phyloP scores from a whole-genome alignment of 2,888 invertebrate genomes.

The Ennomos quercinarius region DNA sequence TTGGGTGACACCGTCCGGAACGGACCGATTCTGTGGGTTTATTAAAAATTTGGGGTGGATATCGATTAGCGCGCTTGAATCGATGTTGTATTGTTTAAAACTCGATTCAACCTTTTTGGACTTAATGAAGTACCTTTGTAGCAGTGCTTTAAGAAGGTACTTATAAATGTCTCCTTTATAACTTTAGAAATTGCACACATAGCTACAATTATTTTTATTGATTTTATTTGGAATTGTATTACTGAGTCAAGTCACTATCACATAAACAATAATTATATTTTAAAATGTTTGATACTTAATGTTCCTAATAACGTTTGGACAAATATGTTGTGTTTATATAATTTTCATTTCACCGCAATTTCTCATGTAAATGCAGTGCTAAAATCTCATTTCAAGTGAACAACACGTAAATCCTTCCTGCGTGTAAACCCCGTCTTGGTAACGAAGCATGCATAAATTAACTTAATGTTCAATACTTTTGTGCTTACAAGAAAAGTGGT shows the following conservation, averaged over 20 bases:
- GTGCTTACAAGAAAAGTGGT: conserved; percentile 80
- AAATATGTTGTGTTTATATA: not conserved
- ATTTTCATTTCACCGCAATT: not conserved
- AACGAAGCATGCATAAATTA: conserved; percentile 83
- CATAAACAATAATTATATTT: not conserved
- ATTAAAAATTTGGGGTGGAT: conserved; percentile 48
- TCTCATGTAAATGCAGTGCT: conserved; percentile 36
- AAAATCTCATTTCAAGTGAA: conserved; percentile 61
- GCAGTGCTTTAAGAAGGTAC: not conserved
- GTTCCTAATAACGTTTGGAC: not conserved
- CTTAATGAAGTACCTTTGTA: not conserved
- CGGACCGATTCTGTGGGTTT: conserved; percentile 40
- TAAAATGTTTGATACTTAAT: not conserved
- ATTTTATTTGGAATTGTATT: not conserved
- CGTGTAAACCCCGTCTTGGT: conserved; percentile 66
- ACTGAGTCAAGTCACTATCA: too few relatives aligned
- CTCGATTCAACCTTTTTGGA: not conserved
- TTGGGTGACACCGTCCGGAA: conserved; percentile 55
- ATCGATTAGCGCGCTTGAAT: conserved; percentile 39
- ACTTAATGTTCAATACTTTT: conserved; percentile 82
- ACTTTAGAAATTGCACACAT: too few relatives aligned
- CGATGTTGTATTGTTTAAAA: conserved; percentile 35
- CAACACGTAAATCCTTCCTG: conserved; percentile 69
- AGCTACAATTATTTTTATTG: too few relatives aligned
- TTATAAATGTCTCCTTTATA: too few relatives aligned